phyloP scores from a whole-genome alignment of 2,113 vertebrate genomes.

The Rafetus swinhoei region DNA sequence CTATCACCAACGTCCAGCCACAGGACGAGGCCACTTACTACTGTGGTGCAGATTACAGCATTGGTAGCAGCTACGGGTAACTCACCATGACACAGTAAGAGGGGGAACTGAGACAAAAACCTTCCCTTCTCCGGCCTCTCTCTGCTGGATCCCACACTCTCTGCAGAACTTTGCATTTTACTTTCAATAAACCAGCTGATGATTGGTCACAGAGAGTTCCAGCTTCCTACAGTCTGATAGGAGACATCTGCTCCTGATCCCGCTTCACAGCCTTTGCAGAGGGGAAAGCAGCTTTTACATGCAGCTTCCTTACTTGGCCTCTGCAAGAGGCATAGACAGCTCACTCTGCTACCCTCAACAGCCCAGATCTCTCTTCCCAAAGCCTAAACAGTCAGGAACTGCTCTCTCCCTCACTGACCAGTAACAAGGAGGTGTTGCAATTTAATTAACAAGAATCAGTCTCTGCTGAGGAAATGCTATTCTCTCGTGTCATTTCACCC shows the following conservation, averaged over 20 bases:
- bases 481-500: background rate
- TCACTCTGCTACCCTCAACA: background rate
- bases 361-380: background rate
- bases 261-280: background rate
- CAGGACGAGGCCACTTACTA: background rate
- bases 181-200: background rate
- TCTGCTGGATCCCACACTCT: background rate
- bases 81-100: background rate
- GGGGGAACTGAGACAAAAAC: background rate
- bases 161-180: background rate
- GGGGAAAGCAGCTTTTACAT: background rate
- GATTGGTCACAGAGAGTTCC: background rate
- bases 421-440: background rate
- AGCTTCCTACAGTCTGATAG: background rate
- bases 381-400: too few relatives aligned
- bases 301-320: background rate
- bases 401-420: background rate
- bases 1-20: background rate
- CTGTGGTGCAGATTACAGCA: background rate
- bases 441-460: background rate
- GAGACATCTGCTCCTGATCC: background rate
- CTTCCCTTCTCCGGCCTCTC: too few relatives aligned
- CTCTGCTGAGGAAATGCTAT: background rate
- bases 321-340: background rate
- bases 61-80: too few relatives aligned